These are phyloP conservation scores for Crypturellus tataupa DNA, from an alignment of 2,797 vertebrate species.

Conservation along the genomic window DNA sequence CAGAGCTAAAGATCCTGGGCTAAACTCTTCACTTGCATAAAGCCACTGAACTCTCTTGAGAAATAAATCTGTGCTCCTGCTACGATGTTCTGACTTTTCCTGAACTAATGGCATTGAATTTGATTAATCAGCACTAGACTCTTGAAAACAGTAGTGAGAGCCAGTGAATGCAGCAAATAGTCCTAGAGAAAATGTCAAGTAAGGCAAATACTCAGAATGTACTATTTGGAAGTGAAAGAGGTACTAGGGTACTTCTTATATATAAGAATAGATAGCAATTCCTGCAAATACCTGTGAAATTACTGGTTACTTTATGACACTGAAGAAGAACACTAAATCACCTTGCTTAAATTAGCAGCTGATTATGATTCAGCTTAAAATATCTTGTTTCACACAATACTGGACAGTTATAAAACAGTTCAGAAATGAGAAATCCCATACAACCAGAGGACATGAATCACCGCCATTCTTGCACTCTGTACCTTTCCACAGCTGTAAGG, in stretches of 20 bases:
- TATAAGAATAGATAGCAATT: background rate
- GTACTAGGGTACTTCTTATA: background rate
- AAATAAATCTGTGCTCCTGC: background rate
- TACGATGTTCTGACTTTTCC: background rate
- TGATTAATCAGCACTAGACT: background rate
- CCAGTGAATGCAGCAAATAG: background rate
- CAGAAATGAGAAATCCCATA: background rate
- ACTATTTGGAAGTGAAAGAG: background rate
- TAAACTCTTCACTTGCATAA: background rate
- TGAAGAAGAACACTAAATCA: background rate
- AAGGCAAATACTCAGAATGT: background rate
- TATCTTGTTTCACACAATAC: background rate
- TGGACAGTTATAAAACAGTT: background rate
- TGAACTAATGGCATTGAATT: background rate
- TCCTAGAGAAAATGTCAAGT: background rate
- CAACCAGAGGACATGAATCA: background rate
- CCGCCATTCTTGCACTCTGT: background rate
- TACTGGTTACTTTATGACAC: background rate
- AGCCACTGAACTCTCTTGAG: background rate
- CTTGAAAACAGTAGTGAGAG: background rate
- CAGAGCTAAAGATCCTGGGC: background rate
- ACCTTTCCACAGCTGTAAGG: background rate
- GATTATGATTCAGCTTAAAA: background rate
- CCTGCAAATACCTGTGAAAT: background rate
- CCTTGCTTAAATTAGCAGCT: background rate